Conservation (phyloP, 2,888 invertebrate genomes). For the Drosophila atroscutellata region DNA sequence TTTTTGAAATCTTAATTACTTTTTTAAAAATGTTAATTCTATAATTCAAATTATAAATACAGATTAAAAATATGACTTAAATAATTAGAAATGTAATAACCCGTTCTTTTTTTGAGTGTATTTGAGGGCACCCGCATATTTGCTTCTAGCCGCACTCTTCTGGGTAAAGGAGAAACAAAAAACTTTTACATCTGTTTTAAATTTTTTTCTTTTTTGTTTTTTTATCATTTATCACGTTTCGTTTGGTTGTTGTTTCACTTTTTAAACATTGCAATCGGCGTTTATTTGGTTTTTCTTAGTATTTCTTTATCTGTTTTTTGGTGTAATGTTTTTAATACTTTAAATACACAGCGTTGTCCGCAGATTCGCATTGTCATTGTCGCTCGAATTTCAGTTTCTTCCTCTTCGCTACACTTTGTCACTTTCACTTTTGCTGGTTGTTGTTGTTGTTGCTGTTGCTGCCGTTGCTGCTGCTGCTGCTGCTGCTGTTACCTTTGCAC, state of each 20-base stretch:
- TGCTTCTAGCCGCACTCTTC: constrained; percentile 10
- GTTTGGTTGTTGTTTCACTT: constrained; percentile 40
- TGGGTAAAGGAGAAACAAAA: constrained; percentile 8
- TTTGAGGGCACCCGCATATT: constrained; percentile 3
- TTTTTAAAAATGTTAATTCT: not conserved
- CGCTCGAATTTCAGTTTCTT: constrained; percentile 68
- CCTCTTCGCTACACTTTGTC: constrained; percentile 59
- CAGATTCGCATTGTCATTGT: constrained; percentile 74
- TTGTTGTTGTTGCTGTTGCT: constrained; percentile 17
- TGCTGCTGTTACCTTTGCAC: constrained; percentile 48
- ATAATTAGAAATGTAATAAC: too few species aligned
- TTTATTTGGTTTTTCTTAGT: constrained; percentile 33
- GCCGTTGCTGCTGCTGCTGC: not conserved
- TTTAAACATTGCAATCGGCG: constrained; percentile 50
- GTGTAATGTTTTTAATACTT: constrained; percentile 66
- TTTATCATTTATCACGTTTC: constrained; percentile 60
- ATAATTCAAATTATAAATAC: not conserved
- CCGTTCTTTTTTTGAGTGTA: not conserved
- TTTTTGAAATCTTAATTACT: not conserved
- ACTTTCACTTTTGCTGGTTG: constrained; percentile 70
- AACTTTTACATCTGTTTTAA: constrained; percentile 23
- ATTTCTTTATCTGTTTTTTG: constrained; percentile 31
- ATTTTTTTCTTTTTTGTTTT: constrained; percentile 12
- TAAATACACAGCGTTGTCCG: constrained; percentile 65
- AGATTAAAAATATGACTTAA: too few species aligned